These are phyloP conservation scores for Nematolebias whitei DNA, from an alignment of 2,113 vertebrate genomes.

Conservation along the genomic window DNA sequence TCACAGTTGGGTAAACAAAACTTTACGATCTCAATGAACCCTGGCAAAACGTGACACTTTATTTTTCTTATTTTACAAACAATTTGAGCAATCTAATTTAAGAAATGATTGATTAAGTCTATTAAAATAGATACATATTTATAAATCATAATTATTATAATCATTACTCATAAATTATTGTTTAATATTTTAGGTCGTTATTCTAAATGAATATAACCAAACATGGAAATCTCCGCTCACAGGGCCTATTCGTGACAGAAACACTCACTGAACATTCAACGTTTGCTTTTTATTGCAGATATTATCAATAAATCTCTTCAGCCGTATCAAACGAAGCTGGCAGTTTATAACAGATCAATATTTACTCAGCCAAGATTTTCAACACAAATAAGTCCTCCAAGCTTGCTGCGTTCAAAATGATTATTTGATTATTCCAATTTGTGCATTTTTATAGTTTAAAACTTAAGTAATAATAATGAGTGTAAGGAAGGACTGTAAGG, in stretches of 20 bases:
- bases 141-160: too few relatives aligned
- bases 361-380: not conserved
- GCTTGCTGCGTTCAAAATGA: not conserved
- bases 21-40: too few relatives aligned
- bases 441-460: not conserved
- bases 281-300: constrained; percentile 32
- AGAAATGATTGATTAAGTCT: too few relatives aligned
- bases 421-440: not conserved
- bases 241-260: not conserved
- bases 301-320: constrained; percentile 12
- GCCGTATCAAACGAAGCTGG: constrained; percentile 8
- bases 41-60: too few relatives aligned
- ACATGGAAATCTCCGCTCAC: not conserved
- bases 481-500: not conserved
- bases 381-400: not conserved
- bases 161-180: too few relatives aligned
- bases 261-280: constrained; percentile 20
- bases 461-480: not conserved
- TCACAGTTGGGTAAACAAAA: too few relatives aligned
- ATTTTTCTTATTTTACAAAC: too few relatives aligned
- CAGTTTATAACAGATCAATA: constrained; percentile 14
- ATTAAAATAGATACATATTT: too few relatives aligned
- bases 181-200: too few relatives aligned
- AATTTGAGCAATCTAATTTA: too few relatives aligned
- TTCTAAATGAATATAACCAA: too few relatives aligned